phyloP scores from a whole-genome alignment of 2,797 vertebrate species.

The Helarctos malayanus region DNA sequence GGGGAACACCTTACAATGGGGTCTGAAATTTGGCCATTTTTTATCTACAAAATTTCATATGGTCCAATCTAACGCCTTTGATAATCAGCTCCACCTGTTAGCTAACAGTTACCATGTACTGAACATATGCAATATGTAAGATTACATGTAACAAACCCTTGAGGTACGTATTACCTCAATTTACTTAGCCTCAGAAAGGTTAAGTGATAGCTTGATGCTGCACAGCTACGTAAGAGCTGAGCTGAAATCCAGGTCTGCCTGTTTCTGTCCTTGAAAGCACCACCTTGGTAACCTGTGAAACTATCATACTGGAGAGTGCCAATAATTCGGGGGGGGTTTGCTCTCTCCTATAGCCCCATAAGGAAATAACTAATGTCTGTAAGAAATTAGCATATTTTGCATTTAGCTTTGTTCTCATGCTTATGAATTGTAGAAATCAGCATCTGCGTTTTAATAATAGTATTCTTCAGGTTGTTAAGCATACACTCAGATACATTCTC shows the following conservation, averaged over 20 bases:
- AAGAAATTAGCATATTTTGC: constrained; percentile 58
- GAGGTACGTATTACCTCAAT: background rate
- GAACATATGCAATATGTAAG: background rate
- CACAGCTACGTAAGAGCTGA: background rate
- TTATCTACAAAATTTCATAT: background rate
- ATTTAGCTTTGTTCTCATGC: constrained; percentile 62
- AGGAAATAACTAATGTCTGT: constrained; percentile 45
- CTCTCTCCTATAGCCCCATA: background rate
- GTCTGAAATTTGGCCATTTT: constrained; percentile 17
- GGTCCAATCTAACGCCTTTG: background rate
- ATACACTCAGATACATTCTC: constrained; percentile 1
- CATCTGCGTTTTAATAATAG: background rate
- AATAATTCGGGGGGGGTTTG: background rate
- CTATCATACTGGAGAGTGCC: background rate
- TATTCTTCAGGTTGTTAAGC: constrained; percentile 36
- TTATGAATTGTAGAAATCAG: constrained; percentile 49
- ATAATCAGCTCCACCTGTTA: background rate
- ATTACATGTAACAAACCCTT: background rate
- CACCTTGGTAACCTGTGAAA: background rate
- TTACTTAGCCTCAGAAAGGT: background rate
- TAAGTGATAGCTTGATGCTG: background rate
- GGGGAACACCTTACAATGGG: background rate
- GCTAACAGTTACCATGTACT: background rate
- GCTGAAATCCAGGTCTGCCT: background rate
- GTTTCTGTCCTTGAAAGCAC: background rate